Evolutionary conservation across 2,888 invertebrate genomes (phyloP), one percentile per base, ranked within the genome.

Genomic region (Drosophila mimica): DNA sequence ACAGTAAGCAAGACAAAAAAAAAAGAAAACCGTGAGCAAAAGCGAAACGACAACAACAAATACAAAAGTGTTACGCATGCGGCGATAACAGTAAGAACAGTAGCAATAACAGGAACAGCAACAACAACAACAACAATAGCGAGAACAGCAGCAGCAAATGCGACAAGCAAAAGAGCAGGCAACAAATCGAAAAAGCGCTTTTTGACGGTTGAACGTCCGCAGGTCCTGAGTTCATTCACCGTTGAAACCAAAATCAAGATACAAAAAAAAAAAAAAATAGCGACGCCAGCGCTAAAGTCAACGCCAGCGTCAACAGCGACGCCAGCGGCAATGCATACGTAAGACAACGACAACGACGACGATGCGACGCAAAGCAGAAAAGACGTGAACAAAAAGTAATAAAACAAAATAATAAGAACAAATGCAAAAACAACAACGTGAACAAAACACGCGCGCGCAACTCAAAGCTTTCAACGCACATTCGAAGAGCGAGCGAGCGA

Each of bases 221-320:
- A 81, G 79, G 85, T 85, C 88, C 88, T 88, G 81, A 88, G 88
- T 89, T 88, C 88, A 82, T 88, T 88, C 88, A 89, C 89, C 88
- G 87, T 84, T 82, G 84, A 89, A 88, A 88, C 81, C 84, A 89
- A 87, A 88, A 88, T 88, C 88, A 83, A 83, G 83, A 83, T 82
- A 85, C 86, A 79, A 82, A 34, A 53, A n/a, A 52, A 31, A 51
- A 11, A 31, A 31, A 52, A 20, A 52, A 61, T 63, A 33, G 70
- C 74, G 54, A 65, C 60, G 79, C 40, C 57, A 70, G 58, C 74
- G 54, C 38, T 46, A 49, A 54, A 51, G 46, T 43, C 49, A 51
- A 60, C 69, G 63, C 34, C 60, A 70, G 51, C 72, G 66, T 48
- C 67, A 52, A 60, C 72, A 52, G 57, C 79, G 54, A 51, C 59